phyloP scores from a whole-genome alignment of 2,113 vertebrate species.

The Abramis brama region DNA sequence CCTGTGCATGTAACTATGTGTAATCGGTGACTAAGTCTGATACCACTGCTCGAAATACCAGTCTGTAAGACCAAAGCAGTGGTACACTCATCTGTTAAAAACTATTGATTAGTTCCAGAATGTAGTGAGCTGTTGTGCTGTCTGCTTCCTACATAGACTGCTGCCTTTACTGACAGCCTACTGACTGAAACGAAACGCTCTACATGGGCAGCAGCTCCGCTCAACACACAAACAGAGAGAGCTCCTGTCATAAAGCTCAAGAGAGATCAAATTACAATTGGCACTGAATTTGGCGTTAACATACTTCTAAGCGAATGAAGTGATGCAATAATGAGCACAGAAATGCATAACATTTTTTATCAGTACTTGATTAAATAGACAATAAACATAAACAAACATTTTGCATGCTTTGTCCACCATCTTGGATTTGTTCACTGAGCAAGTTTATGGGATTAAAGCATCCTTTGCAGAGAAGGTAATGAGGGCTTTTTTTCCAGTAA shows the following conservation, averaged over 20 bases:
- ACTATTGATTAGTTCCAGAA: neutral
- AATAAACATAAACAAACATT: too few relatives aligned
- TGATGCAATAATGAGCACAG: neutral
- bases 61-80: neutral
- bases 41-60: constrained; percentile 25
- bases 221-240: neutral
- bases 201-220: neutral
- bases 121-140: neutral
- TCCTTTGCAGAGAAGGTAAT: too few relatives aligned
- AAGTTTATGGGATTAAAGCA: too few relatives aligned
- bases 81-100: constrained; percentile 17
- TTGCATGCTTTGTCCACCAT: too few relatives aligned
- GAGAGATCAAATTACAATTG: neutral
- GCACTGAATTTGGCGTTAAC: neutral
- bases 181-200: neutral
- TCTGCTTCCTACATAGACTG: neutral
- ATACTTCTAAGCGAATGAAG: neutral
- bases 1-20: constrained; percentile 52
- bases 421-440: too few relatives aligned
- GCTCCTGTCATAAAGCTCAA: neutral
- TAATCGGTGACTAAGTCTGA: constrained; percentile 49
- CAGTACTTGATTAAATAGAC: neutral
- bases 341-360: neutral
- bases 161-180: neutral
- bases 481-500: too few relatives aligned